Percentiles rank a stretch among this genome's conserved stretches.
phyloP scores from a whole-genome alignment of 2,888 invertebrate species.

The Cosmia trapezina region DNA sequence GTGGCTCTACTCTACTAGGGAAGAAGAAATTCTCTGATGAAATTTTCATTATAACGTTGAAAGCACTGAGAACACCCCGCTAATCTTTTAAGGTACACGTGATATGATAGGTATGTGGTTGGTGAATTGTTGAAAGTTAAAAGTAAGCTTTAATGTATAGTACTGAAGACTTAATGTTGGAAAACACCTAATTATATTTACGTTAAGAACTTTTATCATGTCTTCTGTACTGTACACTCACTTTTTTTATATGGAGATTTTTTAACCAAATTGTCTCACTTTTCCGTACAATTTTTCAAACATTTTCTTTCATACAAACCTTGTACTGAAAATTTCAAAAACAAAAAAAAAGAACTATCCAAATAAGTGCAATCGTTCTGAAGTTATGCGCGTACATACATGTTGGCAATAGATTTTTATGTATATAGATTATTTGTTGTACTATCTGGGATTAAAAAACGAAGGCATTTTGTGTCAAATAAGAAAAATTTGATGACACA shows the following conservation, averaged over 20 bases:
- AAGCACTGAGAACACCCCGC: slow-evolving; percentile 33
- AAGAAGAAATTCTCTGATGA: slow-evolving; percentile 58
- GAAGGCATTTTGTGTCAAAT: not conserved
- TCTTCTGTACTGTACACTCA: too few species aligned
- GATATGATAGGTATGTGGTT: slow-evolving; percentile 21
- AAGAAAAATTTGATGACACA: not conserved
- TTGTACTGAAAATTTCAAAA: too few species aligned
- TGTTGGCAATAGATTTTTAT: too few species aligned
- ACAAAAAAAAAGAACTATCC: too few species aligned
- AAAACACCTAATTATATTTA: not conserved
- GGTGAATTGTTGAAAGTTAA: slow-evolving; percentile 5
- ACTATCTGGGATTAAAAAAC: too few species aligned
- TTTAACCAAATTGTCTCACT: too few species aligned
- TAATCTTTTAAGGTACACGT: slow-evolving; percentile 42
- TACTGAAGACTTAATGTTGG: slow-evolving; percentile 2
- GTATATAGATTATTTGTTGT: too few species aligned
- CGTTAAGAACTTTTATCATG: not conserved
- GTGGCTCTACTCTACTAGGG: slow-evolving; percentile 51
- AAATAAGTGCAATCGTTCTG: too few species aligned
- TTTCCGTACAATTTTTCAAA: too few species aligned
- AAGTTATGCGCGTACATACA: too few species aligned
- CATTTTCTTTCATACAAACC: too few species aligned
- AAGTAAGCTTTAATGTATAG: slow-evolving; percentile 2
- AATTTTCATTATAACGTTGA: slow-evolving; percentile 60
- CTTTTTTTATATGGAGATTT: too few species aligned